Percentiles rank a stretch among this genome's conserved stretches.
These are phyloP conservation scores for Limnephilus auricula DNA, from an alignment of 2,888 invertebrate species.

Conservation along the genomic window DNA sequence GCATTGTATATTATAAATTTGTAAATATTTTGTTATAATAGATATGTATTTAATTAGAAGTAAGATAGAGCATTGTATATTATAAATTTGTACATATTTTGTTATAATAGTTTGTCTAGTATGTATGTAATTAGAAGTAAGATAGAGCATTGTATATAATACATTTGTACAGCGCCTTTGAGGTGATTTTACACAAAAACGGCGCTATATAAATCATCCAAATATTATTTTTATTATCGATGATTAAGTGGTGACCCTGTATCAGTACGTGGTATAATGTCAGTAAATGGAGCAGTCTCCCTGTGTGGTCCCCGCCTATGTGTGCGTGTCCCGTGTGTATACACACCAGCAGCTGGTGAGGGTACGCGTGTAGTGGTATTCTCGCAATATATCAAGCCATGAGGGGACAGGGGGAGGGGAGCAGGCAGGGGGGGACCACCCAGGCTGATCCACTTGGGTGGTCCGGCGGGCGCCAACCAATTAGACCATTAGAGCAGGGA, in stretches of 20 bases:
- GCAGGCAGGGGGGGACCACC: constrained; percentile 35
- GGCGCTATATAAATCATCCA: not conserved
- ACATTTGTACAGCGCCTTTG: too few species aligned
- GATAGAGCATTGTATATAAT: too few species aligned
- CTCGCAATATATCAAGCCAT: not conserved
- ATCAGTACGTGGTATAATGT: not conserved
- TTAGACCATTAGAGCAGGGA: constrained; percentile 27
- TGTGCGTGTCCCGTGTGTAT: not conserved
- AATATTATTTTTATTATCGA: not conserved
- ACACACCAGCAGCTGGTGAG: not conserved
- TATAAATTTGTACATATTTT: too few species aligned
- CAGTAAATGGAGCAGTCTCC: constrained; percentile 1
- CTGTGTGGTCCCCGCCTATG: constrained; percentile 21
- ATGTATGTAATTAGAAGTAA: too few species aligned
- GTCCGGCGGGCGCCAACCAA: constrained; percentile 55
- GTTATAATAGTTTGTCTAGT: too few species aligned
- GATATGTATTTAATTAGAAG: too few species aligned
- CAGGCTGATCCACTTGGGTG: constrained; percentile 48
- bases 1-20: too few species aligned
- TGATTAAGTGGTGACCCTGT: not conserved
- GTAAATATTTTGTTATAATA: too few species aligned
- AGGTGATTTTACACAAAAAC: not conserved
- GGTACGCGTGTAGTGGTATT: not conserved
- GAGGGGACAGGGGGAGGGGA: not conserved
- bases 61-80: too few species aligned